Conservation (phyloP, 2,888 invertebrate species). For the Habroteleia sp. region DNA sequence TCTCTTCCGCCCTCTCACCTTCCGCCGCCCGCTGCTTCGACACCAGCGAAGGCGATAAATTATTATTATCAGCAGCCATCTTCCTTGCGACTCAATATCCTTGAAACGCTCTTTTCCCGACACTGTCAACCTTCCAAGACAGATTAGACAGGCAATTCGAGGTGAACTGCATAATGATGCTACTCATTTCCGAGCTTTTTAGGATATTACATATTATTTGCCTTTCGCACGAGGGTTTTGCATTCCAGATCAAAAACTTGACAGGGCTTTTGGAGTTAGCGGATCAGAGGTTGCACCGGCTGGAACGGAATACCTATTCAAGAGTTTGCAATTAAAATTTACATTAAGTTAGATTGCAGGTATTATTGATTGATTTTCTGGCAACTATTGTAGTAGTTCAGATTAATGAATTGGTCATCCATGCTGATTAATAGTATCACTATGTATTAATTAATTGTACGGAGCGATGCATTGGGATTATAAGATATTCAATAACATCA, state of each 20-base stretch:
- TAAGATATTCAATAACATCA: too few relatives aligned
- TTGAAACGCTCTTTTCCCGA: slow-evolving; percentile 51
- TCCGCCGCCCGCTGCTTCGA: slow-evolving; percentile 14
- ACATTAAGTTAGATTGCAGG: too few relatives aligned
- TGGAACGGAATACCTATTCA: too few relatives aligned
- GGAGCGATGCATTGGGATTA: too few relatives aligned
- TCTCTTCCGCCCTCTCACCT: slow-evolving; percentile 3
- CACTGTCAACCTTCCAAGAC: slow-evolving; percentile 57
- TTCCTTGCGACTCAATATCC: slow-evolving; percentile 63
- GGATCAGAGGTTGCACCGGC: slow-evolving; percentile 7
- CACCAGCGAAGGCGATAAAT: slow-evolving; percentile 51
- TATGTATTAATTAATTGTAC: too few relatives aligned
- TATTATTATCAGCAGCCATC: slow-evolving; percentile 63
- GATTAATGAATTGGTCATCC: too few relatives aligned
- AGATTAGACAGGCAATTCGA: slow-evolving; percentile 44
- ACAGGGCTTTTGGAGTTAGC: neutral
- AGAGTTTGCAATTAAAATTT: too few relatives aligned
- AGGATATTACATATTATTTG: slow-evolving; percentile 43
- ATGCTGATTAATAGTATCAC: too few relatives aligned
- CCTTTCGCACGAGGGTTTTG: slow-evolving; percentile 7
- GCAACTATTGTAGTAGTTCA: too few relatives aligned
- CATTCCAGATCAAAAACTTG: slow-evolving; percentile 2
- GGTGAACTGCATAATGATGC: slow-evolving; percentile 26
- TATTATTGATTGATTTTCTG: too few relatives aligned
- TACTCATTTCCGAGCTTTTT: slow-evolving; percentile 43